phyloP scores from a whole-genome alignment of 30 jellyfish, hydroid and myxozoan genomes.

The Pelagia noctiluca region DNA sequence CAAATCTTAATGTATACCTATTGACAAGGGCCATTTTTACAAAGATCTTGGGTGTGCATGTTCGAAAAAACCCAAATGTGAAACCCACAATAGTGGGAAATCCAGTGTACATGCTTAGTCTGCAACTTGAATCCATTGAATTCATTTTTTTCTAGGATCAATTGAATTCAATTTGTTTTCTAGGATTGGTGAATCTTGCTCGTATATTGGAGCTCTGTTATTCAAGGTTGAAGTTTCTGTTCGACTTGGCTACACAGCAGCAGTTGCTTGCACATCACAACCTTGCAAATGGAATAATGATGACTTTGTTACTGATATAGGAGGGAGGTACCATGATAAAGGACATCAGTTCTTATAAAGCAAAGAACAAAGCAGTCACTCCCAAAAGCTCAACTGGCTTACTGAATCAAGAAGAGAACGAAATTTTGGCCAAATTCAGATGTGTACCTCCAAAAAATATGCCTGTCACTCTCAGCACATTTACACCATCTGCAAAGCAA shows the following conservation, averaged over 20 bases:
- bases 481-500: not conserved
- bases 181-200: slow-evolving; percentile 1
- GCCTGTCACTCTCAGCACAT: slow-evolving; percentile 36
- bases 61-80: no score
- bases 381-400: not conserved
- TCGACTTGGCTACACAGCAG: not conserved
- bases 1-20: no score
- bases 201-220: not conserved
- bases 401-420: not conserved
- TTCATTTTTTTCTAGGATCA: no score
- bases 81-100: no score
- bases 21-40: no score
- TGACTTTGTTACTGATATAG: not conserved
- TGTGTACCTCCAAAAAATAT: slow-evolving; percentile 8
- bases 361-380: slow-evolving; percentile 4
- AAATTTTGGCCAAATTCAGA: not conserved
- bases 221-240: not conserved
- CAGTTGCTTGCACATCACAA: not conserved
- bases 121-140: no score
- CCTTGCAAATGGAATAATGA: not conserved
- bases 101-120: no score
- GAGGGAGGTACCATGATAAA: not conserved
- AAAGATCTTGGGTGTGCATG: no score
- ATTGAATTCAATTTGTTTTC: no score
- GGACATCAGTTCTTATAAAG: slow-evolving; percentile 22